These are phyloP conservation scores for Melanotaenia boesemani DNA, from an alignment of 2,797 vertebrate species.

Conservation along the genomic window DNA sequence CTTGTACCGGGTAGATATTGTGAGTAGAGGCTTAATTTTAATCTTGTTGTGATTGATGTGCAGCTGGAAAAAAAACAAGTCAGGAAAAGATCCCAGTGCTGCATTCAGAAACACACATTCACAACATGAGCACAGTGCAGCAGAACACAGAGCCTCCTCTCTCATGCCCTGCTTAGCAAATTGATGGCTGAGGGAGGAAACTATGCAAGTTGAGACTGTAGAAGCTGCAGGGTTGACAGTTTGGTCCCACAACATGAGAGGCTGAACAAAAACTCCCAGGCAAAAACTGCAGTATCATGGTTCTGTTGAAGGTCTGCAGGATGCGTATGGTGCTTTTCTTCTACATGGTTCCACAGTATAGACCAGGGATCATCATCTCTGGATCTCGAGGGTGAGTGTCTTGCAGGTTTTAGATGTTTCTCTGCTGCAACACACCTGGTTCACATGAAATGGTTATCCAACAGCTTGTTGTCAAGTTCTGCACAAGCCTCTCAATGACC, in stretches of 20 bases:
- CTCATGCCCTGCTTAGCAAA: conserved; percentile 15
- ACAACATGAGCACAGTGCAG: neutral
- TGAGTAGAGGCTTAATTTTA: conserved; percentile 17
- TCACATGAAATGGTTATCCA: too few relatives aligned
- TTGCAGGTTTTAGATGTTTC: too few relatives aligned
- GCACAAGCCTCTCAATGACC: too few relatives aligned
- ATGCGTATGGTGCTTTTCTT: too few relatives aligned
- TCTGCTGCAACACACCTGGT: too few relatives aligned
- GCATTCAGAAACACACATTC: neutral
- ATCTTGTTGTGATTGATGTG: conserved; percentile 41
- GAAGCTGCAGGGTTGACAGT: neutral
- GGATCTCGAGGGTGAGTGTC: too few relatives aligned
- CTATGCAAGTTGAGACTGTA: neutral
- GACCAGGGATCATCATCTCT: too few relatives aligned
- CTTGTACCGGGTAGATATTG: conserved; percentile 35
- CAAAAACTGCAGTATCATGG: neutral
- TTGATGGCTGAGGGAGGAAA: conserved; percentile 27
- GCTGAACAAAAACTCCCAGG: neutral
- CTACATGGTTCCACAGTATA: too few relatives aligned
- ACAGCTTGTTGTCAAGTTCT: too few relatives aligned
- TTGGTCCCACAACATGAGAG: neutral
- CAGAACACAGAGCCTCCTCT: conserved; percentile 9
- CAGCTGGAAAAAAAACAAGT: conserved; percentile 8
- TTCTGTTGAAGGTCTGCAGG: too few relatives aligned
- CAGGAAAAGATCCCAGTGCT: neutral